Evolutionary conservation across 2,797 vertebrate species (phyloP), one percentile per base, ranked within the genome.

Genomic region (Triplophysa bombifrons): DNA sequence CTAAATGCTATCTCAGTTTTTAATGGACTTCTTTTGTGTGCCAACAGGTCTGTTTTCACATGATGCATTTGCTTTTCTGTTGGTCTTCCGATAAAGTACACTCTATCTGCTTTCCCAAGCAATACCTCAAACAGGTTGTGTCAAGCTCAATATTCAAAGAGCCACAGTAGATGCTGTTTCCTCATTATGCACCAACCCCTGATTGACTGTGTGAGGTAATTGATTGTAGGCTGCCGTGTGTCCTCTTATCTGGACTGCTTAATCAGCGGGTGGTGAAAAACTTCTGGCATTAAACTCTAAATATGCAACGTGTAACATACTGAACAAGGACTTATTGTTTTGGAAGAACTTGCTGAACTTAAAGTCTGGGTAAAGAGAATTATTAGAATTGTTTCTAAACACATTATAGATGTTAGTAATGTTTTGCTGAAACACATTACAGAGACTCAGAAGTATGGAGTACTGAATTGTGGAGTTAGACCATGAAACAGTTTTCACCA

Each of bases 171-270:
- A 77, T 44, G 48, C 65, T 34, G 56, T 70, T 78, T 81, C 72
- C 82, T 83, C 78, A 80, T 74, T 85, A 64, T 80, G 76, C 68
- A 80, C 83, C 82, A 83, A 80, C 74, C 71, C 63, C 73, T 72
- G 80, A 86, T 82, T 83, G 83, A 83, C 85, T 85, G 80, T 84
- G 83, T 82, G 70, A 76, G 69, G 74, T 79, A 77, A 86, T 78
- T 85, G 82, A 85, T 76, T 85, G 64, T 75, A 82, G n/a, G n/a
- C 46, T 53, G 17, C 63, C 61, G 67, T 76, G 69, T 78, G 69
- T 78, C 67, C 25, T 82, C 73, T 80, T 60, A 72, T 75, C 14
- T 55, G 58, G 20, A 68, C 68, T 72, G 69, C 81, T 44, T 86
- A 58, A 77, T 83, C 74, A 75, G 82, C 80, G 74, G n/a, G 27